Base-by-base conservation (phyloP, 2,113 vertebrate species). In the Marmota monax region DNA sequence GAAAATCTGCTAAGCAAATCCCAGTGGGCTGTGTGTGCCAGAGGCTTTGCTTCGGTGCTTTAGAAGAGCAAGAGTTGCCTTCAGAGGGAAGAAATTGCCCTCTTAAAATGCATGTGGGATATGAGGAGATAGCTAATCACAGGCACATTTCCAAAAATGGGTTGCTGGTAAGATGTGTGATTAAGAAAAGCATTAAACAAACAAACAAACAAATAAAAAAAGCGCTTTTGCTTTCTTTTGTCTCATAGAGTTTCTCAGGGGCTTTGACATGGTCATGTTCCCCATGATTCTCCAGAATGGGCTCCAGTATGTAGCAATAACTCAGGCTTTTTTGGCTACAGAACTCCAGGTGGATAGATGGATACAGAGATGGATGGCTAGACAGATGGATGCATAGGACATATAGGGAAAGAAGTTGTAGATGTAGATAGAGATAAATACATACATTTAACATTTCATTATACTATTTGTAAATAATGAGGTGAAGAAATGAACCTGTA, bases 1-100 rank as follows among this genome's bases (percentile, higher is more conserved):
- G 98, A 98, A 98, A 97, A 98, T 98, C 98, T 98, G 98, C 98
- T 98, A 98, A 98, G 98, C 98, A 98, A 98, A 96, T 97, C 88
- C 96, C 96, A 94, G 96, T 9, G 67, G 67, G 37, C 78, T 58
- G 1, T 53, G 1, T 53, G 53, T 82, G 58, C 78, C 2, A 0
- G 37, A 45, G 51, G 63, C 74, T 72, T 72, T 34, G 79, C 77
- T 90, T 93, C 42, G 4, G 27, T 48, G 90, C 70, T 34, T 86
- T n/a, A 7, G 70, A 83, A 89, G 61, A 88, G 90, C 63, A 79
- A 69, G 51, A 9, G 48, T 37, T 65, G 3, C 23, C 89, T 94
- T 91, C 63, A 34, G 83, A 79, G 65, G n/a, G 63, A 84, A 87
- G 45, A 63, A 73, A 10, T 3, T 32, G 56, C 3, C 32, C 27